Conservation (phyloP, 2,113 vertebrate species). For the Isichthys henryi region DNA sequence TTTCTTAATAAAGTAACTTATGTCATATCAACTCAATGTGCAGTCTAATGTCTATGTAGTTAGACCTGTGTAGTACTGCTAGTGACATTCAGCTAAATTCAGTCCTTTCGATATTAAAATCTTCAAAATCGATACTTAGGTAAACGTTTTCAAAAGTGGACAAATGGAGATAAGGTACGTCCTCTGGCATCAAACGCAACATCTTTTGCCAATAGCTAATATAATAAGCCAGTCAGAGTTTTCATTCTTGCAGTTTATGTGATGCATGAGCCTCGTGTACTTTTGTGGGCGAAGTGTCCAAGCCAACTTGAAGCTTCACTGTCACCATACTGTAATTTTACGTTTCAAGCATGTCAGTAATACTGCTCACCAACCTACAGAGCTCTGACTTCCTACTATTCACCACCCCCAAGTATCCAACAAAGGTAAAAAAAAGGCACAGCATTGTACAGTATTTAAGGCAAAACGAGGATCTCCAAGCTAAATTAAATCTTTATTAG, state of each 20-base stretch:
- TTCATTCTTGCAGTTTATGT: neutral
- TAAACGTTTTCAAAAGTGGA: neutral
- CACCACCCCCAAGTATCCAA: neutral
- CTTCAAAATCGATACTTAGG: neutral
- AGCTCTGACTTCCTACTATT: neutral
- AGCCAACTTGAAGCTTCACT: neutral
- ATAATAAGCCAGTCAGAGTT: neutral
- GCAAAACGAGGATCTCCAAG: slow-evolving; percentile 41
- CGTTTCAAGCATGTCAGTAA: neutral
- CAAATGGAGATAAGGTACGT: neutral
- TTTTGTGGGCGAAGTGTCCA: neutral
- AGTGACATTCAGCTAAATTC: neutral
- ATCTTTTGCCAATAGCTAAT: neutral
- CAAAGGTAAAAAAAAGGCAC: neutral
- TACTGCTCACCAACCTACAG: neutral
- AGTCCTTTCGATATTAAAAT: neutral
- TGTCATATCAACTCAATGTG: neutral
- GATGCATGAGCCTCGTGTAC: neutral
- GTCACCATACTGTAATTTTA: neutral
- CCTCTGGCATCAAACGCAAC: neutral
- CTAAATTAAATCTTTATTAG: slow-evolving; percentile 73
- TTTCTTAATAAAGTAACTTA: neutral
- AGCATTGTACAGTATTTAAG: neutral
- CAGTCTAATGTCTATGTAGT: neutral
- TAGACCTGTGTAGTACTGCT: neutral